phyloP scores from a whole-genome alignment of 2,113 vertebrate species.

The Ictalurus furcatus region DNA sequence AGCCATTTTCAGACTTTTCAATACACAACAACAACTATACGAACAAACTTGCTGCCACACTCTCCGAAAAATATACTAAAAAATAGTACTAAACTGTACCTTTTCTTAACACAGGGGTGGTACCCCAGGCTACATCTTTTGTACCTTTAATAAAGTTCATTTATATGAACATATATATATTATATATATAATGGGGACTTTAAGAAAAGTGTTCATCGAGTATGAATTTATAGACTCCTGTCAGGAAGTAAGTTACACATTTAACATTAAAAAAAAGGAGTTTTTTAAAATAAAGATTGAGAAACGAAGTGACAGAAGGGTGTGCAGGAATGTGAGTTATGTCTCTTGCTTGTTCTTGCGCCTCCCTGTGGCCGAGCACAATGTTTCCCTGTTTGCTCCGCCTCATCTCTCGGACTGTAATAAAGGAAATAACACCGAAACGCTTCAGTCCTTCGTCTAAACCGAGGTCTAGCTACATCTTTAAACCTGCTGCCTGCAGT shows the following conservation, averaged over 20 bases:
- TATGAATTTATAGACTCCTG: neutral
- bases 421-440: neutral
- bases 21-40: neutral
- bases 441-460: neutral
- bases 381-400: slow-evolving; percentile 37
- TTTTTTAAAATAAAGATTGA: neutral
- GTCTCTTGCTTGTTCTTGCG: neutral
- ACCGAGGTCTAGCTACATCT: neutral
- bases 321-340: neutral
- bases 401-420: slow-evolving; percentile 39
- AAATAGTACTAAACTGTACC: too few species aligned
- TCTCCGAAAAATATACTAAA: neutral
- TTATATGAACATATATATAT: too few species aligned
- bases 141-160: too few species aligned
- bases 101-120: neutral
- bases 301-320: neutral
- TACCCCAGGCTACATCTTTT: neutral
- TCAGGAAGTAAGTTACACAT: neutral
- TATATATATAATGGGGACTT: neutral
- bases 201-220: neutral
- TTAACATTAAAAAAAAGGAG: neutral
- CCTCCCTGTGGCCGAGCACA: neutral
- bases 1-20: too few species aligned
- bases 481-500: neutral
- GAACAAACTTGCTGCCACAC: neutral